Evolutionary conservation across 1,140 invertebrate species (phyloP).

Genomic region (Trichogramma pretiosum): DNA sequence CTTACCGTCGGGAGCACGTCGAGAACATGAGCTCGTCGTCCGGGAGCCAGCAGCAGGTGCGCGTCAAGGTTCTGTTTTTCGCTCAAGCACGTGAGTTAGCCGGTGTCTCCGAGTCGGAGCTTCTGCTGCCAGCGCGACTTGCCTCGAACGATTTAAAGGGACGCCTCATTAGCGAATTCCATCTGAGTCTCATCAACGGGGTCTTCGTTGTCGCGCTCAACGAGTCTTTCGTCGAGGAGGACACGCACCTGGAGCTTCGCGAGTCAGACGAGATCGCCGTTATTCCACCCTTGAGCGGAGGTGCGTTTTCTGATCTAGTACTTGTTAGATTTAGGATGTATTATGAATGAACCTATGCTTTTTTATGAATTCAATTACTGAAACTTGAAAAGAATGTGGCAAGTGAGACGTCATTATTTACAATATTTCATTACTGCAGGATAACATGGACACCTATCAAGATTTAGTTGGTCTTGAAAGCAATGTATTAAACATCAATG

Average conservation of each 20-base stretch:
- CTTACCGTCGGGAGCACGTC: no score
- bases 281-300: conserved; percentile 82
- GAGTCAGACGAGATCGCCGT: conserved; percentile 70
- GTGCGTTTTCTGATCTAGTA: conserved; percentile 44
- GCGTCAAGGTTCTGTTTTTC: conserved; percentile 72
- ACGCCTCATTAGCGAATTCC: conserved; percentile 52
- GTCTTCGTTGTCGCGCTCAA: conserved; percentile 73
- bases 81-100: conserved; percentile 76
- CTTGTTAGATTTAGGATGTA: neutral
- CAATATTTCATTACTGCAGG: conserved; percentile 25
- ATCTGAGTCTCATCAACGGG: conserved; percentile 58
- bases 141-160: conserved; percentile 50
- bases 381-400: neutral
- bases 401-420: no score
- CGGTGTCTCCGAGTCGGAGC: conserved; percentile 48
- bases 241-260: conserved; percentile 48
- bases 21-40: no score
- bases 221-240: conserved; percentile 58
- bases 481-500: conserved; percentile 59
- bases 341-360: no score
- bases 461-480: conserved; percentile 55
- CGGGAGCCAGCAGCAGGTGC: conserved; percentile 5
- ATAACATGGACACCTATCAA: conserved; percentile 39
- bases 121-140: conserved; percentile 45
- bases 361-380: neutral